Base-by-base conservation (phyloP, 2,113 vertebrate species). In the Oenanthe oenanthe region DNA sequence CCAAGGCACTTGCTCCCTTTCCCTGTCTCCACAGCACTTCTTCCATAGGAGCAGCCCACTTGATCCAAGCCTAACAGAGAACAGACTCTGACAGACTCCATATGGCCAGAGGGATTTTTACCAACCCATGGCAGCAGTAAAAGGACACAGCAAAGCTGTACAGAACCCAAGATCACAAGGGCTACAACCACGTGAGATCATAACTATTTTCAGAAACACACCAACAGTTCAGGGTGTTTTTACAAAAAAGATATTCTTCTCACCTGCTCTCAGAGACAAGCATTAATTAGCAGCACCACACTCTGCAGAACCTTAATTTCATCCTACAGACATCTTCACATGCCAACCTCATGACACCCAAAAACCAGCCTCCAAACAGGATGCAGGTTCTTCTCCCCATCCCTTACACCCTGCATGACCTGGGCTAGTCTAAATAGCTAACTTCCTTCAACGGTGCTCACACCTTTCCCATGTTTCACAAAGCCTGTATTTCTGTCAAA, bases 171-270 rank as follows among this genome's bases (percentile, higher is more conserved):
- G 34, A 60, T 20, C 43, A 54, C 25, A 83, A 82, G 65, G 20
- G 32, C 61, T 58, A 82, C 38, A 82, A 12, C 43, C 6, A 6
- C 0, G 0, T 25, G 15, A 66, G 47, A 83, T 28, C 36, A 5
- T 2, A 45, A 74, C n/a, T 75, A n/a, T 47, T 71, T 85, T 38
- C n/a, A 10, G 48, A 83, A 89, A 62, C 12, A 57, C 36, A 73
- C 24, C 19, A 74, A 81, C 28, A 88, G 78, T 43, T 50, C 40
- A 14, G 57, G 7, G 2, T 19, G n/a, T 50, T 66, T 88, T 57
- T 18, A 67, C 61, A 74, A 19, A 24, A n/a, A 90, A 76, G 12
- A 57, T 16, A 29, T 6, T 77, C 24, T 40, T 79, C 42, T 73
- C 51, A 61, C 17, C n/a, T 40, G 36, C 56, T 71, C 26, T 53